Conservation (phyloP, 2,797 vertebrate genomes). For the Etheostoma nigrum region DNA sequence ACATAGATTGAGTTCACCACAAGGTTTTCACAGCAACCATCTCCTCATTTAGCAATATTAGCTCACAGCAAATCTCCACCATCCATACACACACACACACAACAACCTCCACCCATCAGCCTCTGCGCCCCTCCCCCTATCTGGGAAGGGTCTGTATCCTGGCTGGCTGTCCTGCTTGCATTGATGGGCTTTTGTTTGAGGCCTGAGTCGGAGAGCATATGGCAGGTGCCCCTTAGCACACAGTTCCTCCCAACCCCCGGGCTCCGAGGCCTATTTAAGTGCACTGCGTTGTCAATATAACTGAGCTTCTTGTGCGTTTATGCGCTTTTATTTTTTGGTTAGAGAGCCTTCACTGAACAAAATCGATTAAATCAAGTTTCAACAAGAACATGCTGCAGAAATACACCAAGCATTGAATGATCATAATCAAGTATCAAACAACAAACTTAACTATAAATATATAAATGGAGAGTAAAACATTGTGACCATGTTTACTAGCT, state of each 20-base stretch:
- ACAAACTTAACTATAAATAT: conserved; percentile 3
- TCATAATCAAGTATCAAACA: neutral
- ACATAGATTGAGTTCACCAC: conserved; percentile 45
- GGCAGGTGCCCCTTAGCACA: conserved; percentile 86
- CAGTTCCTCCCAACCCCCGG: conserved; percentile 73
- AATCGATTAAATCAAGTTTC: conserved; percentile 12
- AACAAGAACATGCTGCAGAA: conserved; percentile 8
- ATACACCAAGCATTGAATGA: neutral
- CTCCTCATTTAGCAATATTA: conserved; percentile 58
- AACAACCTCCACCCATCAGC: conserved; percentile 56
- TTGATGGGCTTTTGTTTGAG: conserved; percentile 85
- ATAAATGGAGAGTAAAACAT: neutral
- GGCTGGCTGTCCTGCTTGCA: conserved; percentile 74
- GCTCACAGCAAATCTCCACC: conserved; percentile 49
- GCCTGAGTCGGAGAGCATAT: conserved; percentile 82
- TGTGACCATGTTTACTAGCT: conserved; percentile 1
- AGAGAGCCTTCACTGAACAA: conserved; percentile 7
- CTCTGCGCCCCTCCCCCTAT: conserved; percentile 76
- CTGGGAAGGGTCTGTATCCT: conserved; percentile 60
- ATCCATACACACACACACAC: conserved; percentile 39
- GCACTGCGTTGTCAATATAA: conserved; percentile 48
- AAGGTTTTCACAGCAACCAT: conserved; percentile 60
- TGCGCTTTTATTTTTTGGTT: conserved; percentile 49
- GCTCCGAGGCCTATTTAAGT: conserved; percentile 54
- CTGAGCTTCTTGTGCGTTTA: conserved; percentile 44